Base-by-base conservation (phyloP, 2,888 invertebrate species). In the Watsonalla cultraria region DNA sequence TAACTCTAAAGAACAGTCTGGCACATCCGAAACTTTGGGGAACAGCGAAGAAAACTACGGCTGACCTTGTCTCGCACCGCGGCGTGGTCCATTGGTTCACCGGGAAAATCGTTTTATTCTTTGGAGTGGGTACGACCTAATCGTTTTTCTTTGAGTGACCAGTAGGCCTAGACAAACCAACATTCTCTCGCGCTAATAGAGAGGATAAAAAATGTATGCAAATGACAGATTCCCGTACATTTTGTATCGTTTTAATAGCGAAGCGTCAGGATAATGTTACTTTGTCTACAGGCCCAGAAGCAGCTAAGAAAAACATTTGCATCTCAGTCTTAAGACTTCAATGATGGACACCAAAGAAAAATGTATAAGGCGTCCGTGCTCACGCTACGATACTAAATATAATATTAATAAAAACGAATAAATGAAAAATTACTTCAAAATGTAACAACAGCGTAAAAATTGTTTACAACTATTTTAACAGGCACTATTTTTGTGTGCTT, bases 21-120 rank as follows among this genome's bases (percentile, higher is more conserved):
- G 73, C 86, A 90, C 90, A 78, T 90, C 90, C 90, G 90, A 90
- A 90, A 83, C 88, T 83, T 73, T 80, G 74, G 80, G 88, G 84
- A 89, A 90, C 88, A 84, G 81, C 87, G 88, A 86, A 78, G 81
- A 78, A 80, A 82, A 86, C 89, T 85, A 84, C 90, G 89, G 89
- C 89, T 81, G 78, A 78, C 89, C 89, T 81, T 72, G 69, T 82
- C 86, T 86, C 78, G 77, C 83, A 79, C 86, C 81, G 76, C 71
- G 74, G 76, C 74, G 64, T 80, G 79, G 78, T 82, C 81, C 75
- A 55, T 73, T 65, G 75, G 78, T 70, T 53, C 66, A 74, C 73
- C 80, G 78, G 79, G 74, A 76, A 78, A 83, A 84, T 84, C 73
- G 78, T 86, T 82, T 82, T 80, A 83, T 80, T 68, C 66, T 58